These are phyloP conservation scores for Rhamnusium bicolor DNA, from an alignment of 2,888 invertebrate species.

Conservation along the genomic window DNA sequence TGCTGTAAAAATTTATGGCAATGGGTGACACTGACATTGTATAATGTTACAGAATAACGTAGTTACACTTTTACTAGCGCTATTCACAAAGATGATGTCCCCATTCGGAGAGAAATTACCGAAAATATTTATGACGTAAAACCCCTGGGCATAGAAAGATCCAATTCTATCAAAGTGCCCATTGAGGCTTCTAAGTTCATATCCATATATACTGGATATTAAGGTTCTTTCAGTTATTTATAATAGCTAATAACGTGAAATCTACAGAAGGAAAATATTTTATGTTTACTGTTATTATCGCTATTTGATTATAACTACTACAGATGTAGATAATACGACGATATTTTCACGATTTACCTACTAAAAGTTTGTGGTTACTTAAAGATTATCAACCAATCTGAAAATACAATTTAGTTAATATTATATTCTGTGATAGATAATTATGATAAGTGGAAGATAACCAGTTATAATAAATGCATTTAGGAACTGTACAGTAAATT, in stretches of 20 bases:
- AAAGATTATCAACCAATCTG: not conserved
- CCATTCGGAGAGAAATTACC: conserved; percentile 61
- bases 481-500: no score
- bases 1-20: conserved; percentile 2
- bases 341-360: not conserved
- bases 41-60: conserved; percentile 57
- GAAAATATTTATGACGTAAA: conserved; percentile 60
- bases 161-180: conserved; percentile 50
- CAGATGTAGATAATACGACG: conserved; percentile 12
- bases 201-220: conserved; percentile 30
- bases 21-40: conserved; percentile 12
- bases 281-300: conserved; percentile 30
- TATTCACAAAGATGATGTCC: conserved; percentile 61
- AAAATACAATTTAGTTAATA: not conserved
- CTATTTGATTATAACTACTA: conserved; percentile 19
- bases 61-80: conserved; percentile 63
- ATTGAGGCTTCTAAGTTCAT: conserved; percentile 41
- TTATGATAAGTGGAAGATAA: no score
- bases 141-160: conserved; percentile 51
- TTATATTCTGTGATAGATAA: no score
- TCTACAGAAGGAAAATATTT: conserved; percentile 36
- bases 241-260: conserved; percentile 43
- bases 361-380: not conserved
- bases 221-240: conserved; percentile 46
- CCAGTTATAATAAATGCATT: not conserved